These are phyloP conservation scores for Rhagoletis zephyria DNA, from an alignment of 1,140 invertebrate genomes.

Conservation along the genomic window DNA sequence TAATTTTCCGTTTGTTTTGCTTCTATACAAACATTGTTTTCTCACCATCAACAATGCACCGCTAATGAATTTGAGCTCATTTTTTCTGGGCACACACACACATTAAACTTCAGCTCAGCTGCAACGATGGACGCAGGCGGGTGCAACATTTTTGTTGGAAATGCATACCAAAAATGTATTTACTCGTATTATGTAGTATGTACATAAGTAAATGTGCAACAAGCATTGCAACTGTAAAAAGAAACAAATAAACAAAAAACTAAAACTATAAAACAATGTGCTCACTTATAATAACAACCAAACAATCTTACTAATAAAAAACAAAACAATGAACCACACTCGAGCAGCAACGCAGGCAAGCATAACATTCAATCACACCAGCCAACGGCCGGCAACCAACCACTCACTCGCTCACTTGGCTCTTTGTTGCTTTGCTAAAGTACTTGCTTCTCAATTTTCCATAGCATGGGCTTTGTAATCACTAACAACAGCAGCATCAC, in stretches of 20 bases:
- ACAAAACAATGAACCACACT: background rate
- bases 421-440: background rate
- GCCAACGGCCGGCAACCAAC: background rate
- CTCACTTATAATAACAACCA: background rate
- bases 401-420: background rate
- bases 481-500: background rate
- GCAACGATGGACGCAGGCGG: background rate
- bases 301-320: slow-evolving; percentile 13
- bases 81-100: background rate
- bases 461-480: background rate
- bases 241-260: background rate
- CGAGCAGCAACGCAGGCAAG: background rate
- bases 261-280: background rate
- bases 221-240: slow-evolving; percentile 5
- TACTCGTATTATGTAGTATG: background rate
- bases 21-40: background rate
- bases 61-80: slow-evolving; percentile 26
- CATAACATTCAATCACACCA: background rate
- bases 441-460: background rate
- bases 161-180: background rate
- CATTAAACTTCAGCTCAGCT: background rate
- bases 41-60: slow-evolving; percentile 25
- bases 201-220: background rate
- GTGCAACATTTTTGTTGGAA: background rate
- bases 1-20: slow-evolving; percentile 5